phyloP scores from a whole-genome alignment of 2,797 vertebrate species.

The Melanogrammus aeglefinus region DNA sequence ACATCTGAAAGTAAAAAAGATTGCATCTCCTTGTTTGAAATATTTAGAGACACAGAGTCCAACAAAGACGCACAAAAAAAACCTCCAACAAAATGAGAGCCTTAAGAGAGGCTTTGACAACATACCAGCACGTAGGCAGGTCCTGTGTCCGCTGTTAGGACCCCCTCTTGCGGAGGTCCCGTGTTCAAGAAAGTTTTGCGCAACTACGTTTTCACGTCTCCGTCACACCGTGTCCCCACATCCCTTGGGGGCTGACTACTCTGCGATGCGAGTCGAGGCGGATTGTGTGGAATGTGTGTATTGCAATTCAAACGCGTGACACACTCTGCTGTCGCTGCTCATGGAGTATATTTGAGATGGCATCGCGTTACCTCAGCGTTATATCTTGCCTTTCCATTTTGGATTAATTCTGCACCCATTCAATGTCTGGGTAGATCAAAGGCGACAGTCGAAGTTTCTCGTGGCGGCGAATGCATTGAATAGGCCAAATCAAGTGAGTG shows the following conservation, averaged over 20 bases:
- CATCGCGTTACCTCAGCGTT: background rate
- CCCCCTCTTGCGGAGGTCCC: background rate
- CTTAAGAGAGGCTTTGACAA: background rate
- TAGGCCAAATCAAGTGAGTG: constrained; percentile 7
- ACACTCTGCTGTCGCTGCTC: background rate
- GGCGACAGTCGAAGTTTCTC: background rate
- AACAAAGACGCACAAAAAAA: constrained; percentile 4
- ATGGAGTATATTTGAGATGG: background rate
- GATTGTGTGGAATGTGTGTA: constrained; percentile 23
- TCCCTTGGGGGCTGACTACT: constrained; percentile 42
- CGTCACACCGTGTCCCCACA: background rate
- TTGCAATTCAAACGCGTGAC: constrained; percentile 34
- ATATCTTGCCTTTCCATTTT: background rate
- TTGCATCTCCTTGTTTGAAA: background rate
- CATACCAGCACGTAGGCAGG: background rate
- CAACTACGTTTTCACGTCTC: constrained; percentile 28
- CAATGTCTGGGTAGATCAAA: background rate
- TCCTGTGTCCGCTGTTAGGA: background rate
- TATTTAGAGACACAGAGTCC: background rate
- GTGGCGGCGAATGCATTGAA: constrained; percentile 10
- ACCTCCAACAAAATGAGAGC: background rate
- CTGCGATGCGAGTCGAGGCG: constrained; percentile 32
- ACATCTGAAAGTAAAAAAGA: background rate
- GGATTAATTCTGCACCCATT: background rate
- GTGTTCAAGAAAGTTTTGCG: constrained; percentile 7